Evolutionary conservation across 2,797 vertebrate genomes (phyloP).

Genomic region (Diceros bicornis): DNA sequence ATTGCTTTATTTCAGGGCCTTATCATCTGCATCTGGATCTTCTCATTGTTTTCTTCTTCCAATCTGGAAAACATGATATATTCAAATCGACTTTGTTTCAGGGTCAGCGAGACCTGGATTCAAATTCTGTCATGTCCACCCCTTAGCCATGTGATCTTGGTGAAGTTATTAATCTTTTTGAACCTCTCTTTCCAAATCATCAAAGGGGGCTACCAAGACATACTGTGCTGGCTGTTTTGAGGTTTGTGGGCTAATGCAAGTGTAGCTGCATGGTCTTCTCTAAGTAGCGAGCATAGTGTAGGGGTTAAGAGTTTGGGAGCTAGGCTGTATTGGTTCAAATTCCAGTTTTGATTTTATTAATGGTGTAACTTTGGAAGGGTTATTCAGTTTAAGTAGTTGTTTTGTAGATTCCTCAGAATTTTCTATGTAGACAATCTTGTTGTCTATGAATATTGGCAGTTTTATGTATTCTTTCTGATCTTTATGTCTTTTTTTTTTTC

Average conservation of each 20-base stretch:
- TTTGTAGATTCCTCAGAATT: slow-evolving; percentile 13
- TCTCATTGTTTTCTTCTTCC: neutral
- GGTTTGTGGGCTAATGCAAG: neutral
- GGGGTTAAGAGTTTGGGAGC: neutral
- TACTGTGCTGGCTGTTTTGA: neutral
- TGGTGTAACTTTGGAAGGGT: neutral
- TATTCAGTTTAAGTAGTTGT: neutral
- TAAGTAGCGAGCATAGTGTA: neutral
- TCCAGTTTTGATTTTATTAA: slow-evolving; percentile 20
- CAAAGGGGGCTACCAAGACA: neutral
- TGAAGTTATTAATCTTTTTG: slow-evolving; percentile 37
- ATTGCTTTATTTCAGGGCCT: neutral
- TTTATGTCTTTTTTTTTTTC: slow-evolving; percentile 27
- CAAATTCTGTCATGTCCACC: neutral
- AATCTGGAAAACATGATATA: neutral
- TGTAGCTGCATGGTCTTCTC: neutral
- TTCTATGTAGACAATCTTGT: neutral
- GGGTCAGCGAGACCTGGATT: neutral
- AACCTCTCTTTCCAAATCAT: neutral
- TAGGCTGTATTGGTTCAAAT: neutral
- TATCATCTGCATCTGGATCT: neutral
- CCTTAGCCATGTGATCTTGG: neutral
- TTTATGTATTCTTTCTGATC: slow-evolving; percentile 13
- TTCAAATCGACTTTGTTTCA: neutral
- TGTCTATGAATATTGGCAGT: neutral